Evolutionary conservation across 2,888 invertebrate species (phyloP), one percentile per base, ranked within the genome.

Genomic region (Drosophila robusta): DNA sequence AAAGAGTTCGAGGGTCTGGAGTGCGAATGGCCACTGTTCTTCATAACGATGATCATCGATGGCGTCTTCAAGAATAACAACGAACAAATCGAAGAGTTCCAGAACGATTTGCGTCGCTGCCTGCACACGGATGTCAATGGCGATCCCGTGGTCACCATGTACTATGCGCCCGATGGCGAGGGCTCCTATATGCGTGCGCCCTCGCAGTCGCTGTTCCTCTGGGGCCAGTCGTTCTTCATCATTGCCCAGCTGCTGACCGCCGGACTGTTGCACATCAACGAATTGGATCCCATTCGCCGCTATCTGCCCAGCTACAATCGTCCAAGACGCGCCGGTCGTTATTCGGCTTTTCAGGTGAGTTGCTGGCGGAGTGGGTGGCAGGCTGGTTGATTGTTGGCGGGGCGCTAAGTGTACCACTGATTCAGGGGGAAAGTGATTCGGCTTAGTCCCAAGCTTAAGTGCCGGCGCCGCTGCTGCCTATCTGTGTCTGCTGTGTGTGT

Each of bases 11-110:
- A 99, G 90, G 96, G 96, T 44, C 94, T 99, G 12, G 99, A 99
- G 93, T 97, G 98, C 76, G 99, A 99, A 92, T 99, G 99, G 98
- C 99, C 99, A 0, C 92, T 99, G 51, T 99, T 99, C 92, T 98
- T 96, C 90, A 96, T 98, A 44, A 96, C 96, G 91, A 96, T 99
- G 96, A 97, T 99, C 49, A 98, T 99, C 79, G 99, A 99, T 91
- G 98, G 99, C 9, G 97, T 97, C 50, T 98, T 97, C 90, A 96
- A 96, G 87, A 95, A 96, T 16, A 93, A 97, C 73, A 96, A 96
- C 3, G 97, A 97, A 55, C 98, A 98, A 93, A 96, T 98, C n/a
- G 96, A 97, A 71, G 96, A 98, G 90, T 99, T 98, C 92, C 97
- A 98, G 92, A 95, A 95, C 76, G 93, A 98, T 71, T 92, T 99